Evolutionary conservation across 2,888 invertebrate species (phyloP).

Genomic region (Agrochola litura): DNA sequence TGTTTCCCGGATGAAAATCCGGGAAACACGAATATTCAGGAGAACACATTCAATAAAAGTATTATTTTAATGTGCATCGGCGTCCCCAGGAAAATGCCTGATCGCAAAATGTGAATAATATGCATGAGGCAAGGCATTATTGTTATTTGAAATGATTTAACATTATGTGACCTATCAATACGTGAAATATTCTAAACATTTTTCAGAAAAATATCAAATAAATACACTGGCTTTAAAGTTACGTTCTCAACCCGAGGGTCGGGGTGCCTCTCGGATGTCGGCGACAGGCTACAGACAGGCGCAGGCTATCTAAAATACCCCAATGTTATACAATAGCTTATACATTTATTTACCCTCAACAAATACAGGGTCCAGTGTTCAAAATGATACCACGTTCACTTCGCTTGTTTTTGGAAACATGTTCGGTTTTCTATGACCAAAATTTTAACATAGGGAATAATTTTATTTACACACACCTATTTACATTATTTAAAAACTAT

Average conservation of each 20-base stretch:
- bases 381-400: constrained; percentile 14
- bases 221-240: constrained; percentile 5
- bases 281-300: constrained; percentile 47
- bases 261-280: constrained; percentile 44
- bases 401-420: not conserved
- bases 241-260: constrained; percentile 33
- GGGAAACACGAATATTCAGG: too few species aligned
- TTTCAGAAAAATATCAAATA: not conserved
- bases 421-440: not conserved
- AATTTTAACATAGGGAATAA: too few species aligned
- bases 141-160: too few species aligned
- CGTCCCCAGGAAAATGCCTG: not conserved
- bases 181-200: not conserved
- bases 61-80: not conserved
- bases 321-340: constrained; percentile 30
- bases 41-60: not conserved
- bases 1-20: not conserved
- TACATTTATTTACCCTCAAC: constrained; percentile 30
- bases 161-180: too few species aligned
- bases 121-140: not conserved
- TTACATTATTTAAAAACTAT: too few species aligned
- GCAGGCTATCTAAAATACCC: constrained; percentile 37
- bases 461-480: too few species aligned
- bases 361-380: constrained; percentile 15
- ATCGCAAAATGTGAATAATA: not conserved